Base-by-base conservation (phyloP, 1,140 invertebrate species). In the Caenorhabditis tropicalis region DNA sequence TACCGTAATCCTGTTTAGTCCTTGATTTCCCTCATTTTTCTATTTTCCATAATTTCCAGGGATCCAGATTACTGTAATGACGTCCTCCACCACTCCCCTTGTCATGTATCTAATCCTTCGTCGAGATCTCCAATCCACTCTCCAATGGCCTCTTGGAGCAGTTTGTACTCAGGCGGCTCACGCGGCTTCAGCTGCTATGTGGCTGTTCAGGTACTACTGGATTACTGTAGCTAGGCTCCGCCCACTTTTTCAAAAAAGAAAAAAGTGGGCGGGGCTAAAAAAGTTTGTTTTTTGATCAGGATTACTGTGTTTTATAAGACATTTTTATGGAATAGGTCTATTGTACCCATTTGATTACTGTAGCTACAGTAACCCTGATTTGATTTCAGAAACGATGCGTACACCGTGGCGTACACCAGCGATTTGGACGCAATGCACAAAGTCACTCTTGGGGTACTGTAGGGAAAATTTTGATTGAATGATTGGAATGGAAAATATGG, bases 61-160 rank as follows among this genome's bases (percentile, higher is more conserved):
- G 6, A 16, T 6, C 5, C 2, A 9, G 29, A 56, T 56, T 21
- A 19, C 53, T 15, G 36, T 31, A 9, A 4, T 19, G 16, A 29
- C 53, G 6, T 29, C 58, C 48, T 19, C 60, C 5, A 56, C 81
- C 48, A 84, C 65, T 10, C 53, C 83, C n/a, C 49, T 27, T 12
- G 88, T 89, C 0, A 89, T 89, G 88, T 89, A 89, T 82, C n/a
- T 89, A 27, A 83, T 89, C 51, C 83, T 89, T 24, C 87, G 89
- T 9, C 83, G 87, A 15, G 89, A 89, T 82, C 82, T 89, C 29
- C 33, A 82, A 16, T 81, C 86, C 1, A 86, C 85, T 7, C 79
- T 90, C 24, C 87, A 88, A 36, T 89, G 89, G 89, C 87, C 89
- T 0, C 58, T 89, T 1, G 89, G 89, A 24, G 89, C 89, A 12